A percentile compares a stretch with the other conserved stretches of the same genome.
These are phyloP conservation scores for Agrilus mali DNA, from an alignment of 2,888 invertebrate species.

Conservation along the genomic window DNA sequence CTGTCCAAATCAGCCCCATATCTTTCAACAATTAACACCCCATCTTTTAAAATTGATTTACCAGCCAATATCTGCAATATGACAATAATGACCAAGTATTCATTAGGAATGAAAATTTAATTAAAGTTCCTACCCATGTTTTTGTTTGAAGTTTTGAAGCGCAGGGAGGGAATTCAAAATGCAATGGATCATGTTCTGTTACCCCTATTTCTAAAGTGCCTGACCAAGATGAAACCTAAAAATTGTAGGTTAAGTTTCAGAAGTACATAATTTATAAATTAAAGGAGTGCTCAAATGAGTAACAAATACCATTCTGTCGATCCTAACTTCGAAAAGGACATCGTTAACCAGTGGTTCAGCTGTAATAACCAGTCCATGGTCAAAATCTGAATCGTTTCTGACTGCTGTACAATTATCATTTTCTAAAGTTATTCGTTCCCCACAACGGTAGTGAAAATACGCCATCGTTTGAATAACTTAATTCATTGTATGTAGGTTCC, in stretches of 20 bases:
- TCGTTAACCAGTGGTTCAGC: constrained; percentile 69
- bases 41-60: constrained; percentile 74
- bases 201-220: constrained; percentile 68
- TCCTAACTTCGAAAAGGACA: constrained; percentile 72
- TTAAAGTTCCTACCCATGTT: constrained; percentile 54
- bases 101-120: too few species aligned
- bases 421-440: constrained; percentile 69
- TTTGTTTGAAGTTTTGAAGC: constrained; percentile 68
- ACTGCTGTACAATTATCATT: constrained; percentile 76
- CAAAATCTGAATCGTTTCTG: constrained; percentile 69
- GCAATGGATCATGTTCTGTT: constrained; percentile 55
- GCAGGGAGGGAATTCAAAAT: constrained; percentile 57
- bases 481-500: too few species aligned
- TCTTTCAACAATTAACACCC: constrained; percentile 64
- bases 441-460: constrained; percentile 67
- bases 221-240: constrained; percentile 67
- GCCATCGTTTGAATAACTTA: constrained; percentile 32
- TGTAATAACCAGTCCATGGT: constrained; percentile 78
- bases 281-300: constrained; percentile 6
- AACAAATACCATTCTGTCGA: constrained; percentile 70
- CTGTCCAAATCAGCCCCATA: constrained; percentile 79
- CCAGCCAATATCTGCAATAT: constrained; percentile 66
- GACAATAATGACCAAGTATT: too few species aligned
- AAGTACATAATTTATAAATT: not conserved
- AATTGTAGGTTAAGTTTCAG: constrained; percentile 5